phyloP scores from a whole-genome alignment of 1,140 invertebrate genomes.

The Eciton burchellii region DNA sequence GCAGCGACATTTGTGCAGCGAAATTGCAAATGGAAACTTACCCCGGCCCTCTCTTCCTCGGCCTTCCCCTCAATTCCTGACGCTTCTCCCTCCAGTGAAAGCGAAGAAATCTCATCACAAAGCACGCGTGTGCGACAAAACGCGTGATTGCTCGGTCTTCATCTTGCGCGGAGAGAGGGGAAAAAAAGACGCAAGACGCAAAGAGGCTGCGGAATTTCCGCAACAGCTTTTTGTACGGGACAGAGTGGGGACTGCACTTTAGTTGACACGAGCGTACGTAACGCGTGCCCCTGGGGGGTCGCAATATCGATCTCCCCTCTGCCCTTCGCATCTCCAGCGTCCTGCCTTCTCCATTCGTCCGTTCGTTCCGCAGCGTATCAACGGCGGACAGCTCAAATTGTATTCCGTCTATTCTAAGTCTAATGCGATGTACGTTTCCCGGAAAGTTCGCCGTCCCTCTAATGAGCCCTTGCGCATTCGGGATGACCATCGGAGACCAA shows the following conservation, averaged over 20 bases:
- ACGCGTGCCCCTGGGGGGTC: conserved; percentile 70
- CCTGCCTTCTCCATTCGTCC: conserved; percentile 8
- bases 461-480: background rate
- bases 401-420: too few species aligned
- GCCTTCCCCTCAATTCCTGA: background rate
- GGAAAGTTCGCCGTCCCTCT: conserved; percentile 15
- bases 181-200: background rate
- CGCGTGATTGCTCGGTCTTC: background rate
- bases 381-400: conserved; percentile 54
- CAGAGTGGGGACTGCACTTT: conserved; percentile 61
- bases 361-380: conserved; percentile 53
- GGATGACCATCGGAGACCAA: background rate
- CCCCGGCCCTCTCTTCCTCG: background rate
- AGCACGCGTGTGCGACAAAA: background rate
- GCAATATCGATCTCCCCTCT: conserved; percentile 70
- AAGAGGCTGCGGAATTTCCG: conserved; percentile 60
- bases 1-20: background rate
- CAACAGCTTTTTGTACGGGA: conserved; percentile 48
- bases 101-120: background rate
- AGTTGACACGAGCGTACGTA: conserved; percentile 67
- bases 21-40: conserved; percentile 6
- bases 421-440: conserved; percentile 41
- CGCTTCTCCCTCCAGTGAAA: too few species aligned
- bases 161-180: background rate
- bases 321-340: conserved; percentile 1